These are phyloP conservation scores for Urocitellus parryii DNA, from an alignment of 2,113 vertebrate species.

Conservation along the genomic window DNA sequence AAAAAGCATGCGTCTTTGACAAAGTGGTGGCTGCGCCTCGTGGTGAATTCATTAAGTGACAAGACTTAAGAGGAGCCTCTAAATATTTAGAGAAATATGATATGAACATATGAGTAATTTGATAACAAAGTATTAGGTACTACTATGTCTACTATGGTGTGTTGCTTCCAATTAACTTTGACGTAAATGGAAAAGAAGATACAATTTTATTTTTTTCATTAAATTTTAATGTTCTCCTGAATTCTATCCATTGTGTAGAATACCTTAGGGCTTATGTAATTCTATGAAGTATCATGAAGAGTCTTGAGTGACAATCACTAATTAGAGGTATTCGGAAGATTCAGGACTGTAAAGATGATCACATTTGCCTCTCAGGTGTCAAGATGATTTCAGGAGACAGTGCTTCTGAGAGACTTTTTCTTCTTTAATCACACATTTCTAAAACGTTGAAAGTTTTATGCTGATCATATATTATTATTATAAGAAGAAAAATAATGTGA, in stretches of 20 bases:
- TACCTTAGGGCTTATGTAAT: background rate
- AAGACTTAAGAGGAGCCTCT: background rate
- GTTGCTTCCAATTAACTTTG: background rate
- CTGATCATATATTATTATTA: background rate
- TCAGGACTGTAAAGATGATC: background rate
- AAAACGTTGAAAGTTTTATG: conserved; percentile 21
- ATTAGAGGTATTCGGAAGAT: background rate
- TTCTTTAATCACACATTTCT: background rate
- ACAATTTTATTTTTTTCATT: background rate
- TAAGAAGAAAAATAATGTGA: conserved; percentile 18
- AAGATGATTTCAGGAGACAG: background rate
- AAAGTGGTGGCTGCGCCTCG: background rate
- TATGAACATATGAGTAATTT: background rate
- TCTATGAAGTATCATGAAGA: background rate
- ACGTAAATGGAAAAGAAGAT: conserved; percentile 24
- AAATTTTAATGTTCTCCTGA: background rate
- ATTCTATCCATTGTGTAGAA: background rate
- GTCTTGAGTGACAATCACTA: background rate
- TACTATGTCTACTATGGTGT: background rate
- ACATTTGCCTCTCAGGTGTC: background rate
- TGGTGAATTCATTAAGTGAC: background rate
- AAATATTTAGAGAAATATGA: background rate
- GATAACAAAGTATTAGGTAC: background rate
- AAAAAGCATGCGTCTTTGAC: background rate
- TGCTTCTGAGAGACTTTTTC: background rate